Evolutionary conservation across 2,888 invertebrate species (phyloP), one percentile per base, ranked within the genome.

Genomic region (Microdon myrmicae): DNA sequence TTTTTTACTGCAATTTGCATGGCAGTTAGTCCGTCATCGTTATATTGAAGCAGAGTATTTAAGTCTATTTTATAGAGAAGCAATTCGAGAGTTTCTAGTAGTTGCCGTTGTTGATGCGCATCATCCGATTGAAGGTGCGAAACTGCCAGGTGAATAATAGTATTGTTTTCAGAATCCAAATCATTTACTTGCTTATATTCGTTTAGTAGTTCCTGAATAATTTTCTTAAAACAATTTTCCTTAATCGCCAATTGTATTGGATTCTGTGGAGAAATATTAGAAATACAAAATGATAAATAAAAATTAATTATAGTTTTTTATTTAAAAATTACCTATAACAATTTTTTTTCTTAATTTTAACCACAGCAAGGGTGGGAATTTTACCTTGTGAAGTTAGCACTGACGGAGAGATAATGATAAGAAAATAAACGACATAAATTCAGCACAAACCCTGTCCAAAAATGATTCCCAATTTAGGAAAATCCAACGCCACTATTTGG

Each of bases 1-100:
- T 73, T 67, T 1, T 74, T 72, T 1, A 77, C 69, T 0, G 77
- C 77, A 13, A 77, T 41, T 25, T 78, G 79, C 1, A 79, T 19
- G 0, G 73, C 71, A 1, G 78, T 75, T 14, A 77, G 71, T 2
- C 79, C 79, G 45, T 75, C 75, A 49, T 79, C 72, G 22, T 79
- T 79, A 6, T 56, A 64, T 16, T 68, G 49, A 5, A 72, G 49
- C 1, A 79, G 39, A 19, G 73, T 38, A 32, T 73, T 67, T 5
- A 75, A 67, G 26, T 76, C 74, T 2, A 78, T 68, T 2, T 49
- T 37, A 2, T 68, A 47, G 67, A 77, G 67, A 4, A 79, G 55
- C 3, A 68, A 53, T 5, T 67, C 60, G 14, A 79, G 43, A 1
- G 73, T 71, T 25, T 71, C 53, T 1, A 71, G 9, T 6, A 51